phyloP scores from a whole-genome alignment of 2,888 invertebrate species.

The Oligia latruncula region DNA sequence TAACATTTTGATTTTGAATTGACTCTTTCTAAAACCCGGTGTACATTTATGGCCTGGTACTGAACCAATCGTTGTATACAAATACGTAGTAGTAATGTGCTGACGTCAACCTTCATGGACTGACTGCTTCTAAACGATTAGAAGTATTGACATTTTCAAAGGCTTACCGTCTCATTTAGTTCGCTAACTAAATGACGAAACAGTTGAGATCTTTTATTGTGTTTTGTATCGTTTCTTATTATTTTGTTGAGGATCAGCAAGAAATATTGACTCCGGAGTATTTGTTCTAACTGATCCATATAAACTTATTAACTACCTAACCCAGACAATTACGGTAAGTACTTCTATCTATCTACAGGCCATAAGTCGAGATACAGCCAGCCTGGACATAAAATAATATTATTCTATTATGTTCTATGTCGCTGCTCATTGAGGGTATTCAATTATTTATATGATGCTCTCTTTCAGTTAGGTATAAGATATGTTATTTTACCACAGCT shows the following conservation, averaged over 20 bases:
- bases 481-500: conserved; percentile 11
- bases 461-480: background rate
- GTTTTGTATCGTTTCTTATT: conserved; percentile 1
- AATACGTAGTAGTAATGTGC: background rate
- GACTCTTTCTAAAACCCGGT: background rate
- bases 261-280: background rate
- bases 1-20: background rate
- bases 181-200: background rate
- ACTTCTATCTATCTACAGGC: background rate
- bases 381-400: conserved; percentile 1
- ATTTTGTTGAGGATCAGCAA: background rate
- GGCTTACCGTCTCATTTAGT: background rate
- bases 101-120: background rate
- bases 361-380: background rate
- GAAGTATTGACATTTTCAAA: background rate
- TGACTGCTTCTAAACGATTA: background rate
- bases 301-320: conserved; percentile 3
- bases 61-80: background rate
- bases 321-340: background rate
- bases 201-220: background rate
- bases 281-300: conserved; percentile 9
- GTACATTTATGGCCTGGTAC: background rate
- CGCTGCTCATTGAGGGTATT: conserved; percentile 10
- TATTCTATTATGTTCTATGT: conserved; percentile 13
- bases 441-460: conserved; percentile 13